Conservation (phyloP, 2,113 vertebrate genomes). For the Vanacampus margaritifer region DNA sequence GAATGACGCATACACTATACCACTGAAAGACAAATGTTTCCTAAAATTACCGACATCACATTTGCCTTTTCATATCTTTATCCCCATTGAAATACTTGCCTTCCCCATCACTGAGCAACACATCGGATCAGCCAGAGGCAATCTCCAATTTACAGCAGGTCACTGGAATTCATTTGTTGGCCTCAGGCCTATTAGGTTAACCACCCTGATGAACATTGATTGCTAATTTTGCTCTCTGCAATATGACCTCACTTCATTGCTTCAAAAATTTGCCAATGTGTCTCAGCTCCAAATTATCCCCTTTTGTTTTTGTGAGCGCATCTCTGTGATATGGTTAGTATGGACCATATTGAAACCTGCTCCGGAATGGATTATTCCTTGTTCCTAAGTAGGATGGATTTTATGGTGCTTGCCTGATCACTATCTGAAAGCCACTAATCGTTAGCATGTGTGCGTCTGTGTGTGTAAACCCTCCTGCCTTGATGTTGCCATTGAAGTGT, state of each 20-base stretch:
- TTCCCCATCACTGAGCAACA: neutral
- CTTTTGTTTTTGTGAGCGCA: conserved; percentile 48
- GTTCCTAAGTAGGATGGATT: conserved; percentile 74
- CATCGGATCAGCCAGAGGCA: neutral
- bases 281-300: conserved; percentile 62
- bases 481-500: conserved; percentile 77
- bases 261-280: conserved; percentile 56
- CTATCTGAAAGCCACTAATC: conserved; percentile 69
- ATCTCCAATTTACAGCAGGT: neutral
- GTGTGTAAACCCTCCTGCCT: conserved; percentile 61
- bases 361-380: conserved; percentile 66
- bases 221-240: conserved; percentile 61
- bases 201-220: conserved; percentile 64
- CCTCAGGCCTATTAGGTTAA: conserved; percentile 57
- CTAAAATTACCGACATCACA: conserved; percentile 5
- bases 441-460: conserved; percentile 42
- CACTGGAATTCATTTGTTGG: conserved; percentile 42
- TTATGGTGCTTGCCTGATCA: conserved; percentile 69
- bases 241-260: conserved; percentile 59
- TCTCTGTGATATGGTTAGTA: conserved; percentile 66
- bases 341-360: conserved; percentile 72
- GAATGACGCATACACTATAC: conserved; percentile 40
- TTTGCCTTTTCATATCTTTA: conserved; percentile 4
- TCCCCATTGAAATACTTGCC: conserved; percentile 11
- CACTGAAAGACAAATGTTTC: neutral